Evolutionary conservation across 2,888 invertebrate genomes (phyloP).

Genomic region (Portevinia maculata): DNA sequence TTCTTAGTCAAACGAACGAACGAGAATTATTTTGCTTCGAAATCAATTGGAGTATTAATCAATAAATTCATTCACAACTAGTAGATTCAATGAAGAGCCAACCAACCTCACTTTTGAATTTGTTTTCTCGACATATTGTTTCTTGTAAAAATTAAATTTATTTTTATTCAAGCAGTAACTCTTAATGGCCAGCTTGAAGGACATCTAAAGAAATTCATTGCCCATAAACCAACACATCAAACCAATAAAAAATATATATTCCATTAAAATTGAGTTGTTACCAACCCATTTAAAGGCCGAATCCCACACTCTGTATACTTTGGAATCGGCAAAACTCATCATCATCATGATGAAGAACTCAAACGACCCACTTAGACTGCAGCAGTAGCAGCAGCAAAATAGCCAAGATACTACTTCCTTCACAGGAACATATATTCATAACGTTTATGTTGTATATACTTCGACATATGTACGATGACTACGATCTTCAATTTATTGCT

Average conservation of each 20-base stretch:
- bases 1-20: too few species aligned
- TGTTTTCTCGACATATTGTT: too few species aligned
- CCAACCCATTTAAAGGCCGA: conserved; percentile 45
- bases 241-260: neutral
- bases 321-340: conserved; percentile 55
- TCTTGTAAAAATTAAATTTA: too few species aligned
- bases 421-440: conserved; percentile 3
- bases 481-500: neutral
- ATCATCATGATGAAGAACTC: conserved; percentile 35
- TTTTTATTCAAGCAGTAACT: neutral
- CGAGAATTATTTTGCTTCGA: too few species aligned
- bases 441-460: conserved; percentile 1
- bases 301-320: conserved; percentile 41
- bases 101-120: too few species aligned
- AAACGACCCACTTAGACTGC: conserved; percentile 58
- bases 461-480: too few species aligned
- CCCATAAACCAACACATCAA: conserved; percentile 3
- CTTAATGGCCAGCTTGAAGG: conserved; percentile 15
- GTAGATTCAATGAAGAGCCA: too few species aligned
- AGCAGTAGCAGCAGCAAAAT: conserved; percentile 9
- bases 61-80: too few species aligned
- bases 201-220: conserved; percentile 11
- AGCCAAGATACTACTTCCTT: conserved; percentile 51
- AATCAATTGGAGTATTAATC: too few species aligned
- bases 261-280: conserved; percentile 60